Evolutionary conservation across 2,797 vertebrate species (phyloP).

Genomic region (Phyllotis vaccarum): DNA sequence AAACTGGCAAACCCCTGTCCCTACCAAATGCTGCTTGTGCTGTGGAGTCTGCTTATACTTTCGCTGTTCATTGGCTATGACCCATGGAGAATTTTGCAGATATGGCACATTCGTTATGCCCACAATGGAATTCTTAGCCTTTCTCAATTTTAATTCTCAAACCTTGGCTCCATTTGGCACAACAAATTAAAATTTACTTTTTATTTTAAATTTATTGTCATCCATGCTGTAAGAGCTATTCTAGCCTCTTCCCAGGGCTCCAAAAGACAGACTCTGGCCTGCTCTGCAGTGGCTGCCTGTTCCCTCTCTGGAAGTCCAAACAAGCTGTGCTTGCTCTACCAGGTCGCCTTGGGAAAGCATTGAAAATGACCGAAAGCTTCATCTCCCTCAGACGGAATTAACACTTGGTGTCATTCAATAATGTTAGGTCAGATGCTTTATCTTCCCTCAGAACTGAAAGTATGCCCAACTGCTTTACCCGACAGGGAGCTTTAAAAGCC

Average conservation of each 20-base stretch:
- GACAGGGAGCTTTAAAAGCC: slow-evolving; percentile 2
- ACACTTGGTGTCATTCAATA: slow-evolving; percentile 26
- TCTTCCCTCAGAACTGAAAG: slow-evolving; percentile 50
- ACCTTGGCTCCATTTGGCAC: background rate
- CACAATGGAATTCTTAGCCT: background rate
- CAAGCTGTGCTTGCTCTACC: background rate
- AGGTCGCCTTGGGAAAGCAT: background rate
- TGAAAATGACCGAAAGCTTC: slow-evolving; percentile 19
- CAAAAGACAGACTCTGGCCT: slow-evolving; percentile 6
- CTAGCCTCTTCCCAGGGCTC: background rate
- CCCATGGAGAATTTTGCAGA: slow-evolving; percentile 35
- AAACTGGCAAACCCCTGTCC: background rate
- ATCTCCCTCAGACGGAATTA: slow-evolving; percentile 41
- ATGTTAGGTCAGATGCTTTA: slow-evolving; percentile 41
- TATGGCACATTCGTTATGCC: background rate
- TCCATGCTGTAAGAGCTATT: background rate
- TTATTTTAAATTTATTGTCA: slow-evolving; percentile 35
- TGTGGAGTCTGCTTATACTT: background rate
- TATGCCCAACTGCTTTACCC: background rate
- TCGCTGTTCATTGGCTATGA: slow-evolving; percentile 33
- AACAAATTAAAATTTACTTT: slow-evolving; percentile 51
- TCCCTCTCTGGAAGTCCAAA: slow-evolving; percentile 20
- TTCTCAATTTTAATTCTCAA: background rate
- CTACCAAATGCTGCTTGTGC: background rate
- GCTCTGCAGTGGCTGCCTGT: background rate